phyloP scores from a whole-genome alignment of 2,888 invertebrate species.

The Doris montereyensis region DNA sequence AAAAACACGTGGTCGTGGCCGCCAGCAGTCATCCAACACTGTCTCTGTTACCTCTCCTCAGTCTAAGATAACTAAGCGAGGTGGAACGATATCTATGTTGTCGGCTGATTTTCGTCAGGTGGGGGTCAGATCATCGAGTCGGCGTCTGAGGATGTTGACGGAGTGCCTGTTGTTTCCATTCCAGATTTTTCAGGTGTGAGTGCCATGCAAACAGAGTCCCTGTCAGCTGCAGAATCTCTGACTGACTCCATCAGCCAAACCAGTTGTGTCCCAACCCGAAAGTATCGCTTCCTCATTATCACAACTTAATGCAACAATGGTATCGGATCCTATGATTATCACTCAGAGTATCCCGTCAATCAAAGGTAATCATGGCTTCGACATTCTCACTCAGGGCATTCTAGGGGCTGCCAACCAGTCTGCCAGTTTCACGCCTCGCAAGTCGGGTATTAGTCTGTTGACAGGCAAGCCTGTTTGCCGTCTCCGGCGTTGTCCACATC shows the following conservation, averaged over 20 bases:
- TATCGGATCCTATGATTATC: constrained; percentile 8
- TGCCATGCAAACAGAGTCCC: constrained; percentile 16
- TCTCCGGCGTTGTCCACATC: not conserved
- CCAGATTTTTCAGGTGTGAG: constrained; percentile 34
- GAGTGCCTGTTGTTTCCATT: constrained; percentile 39
- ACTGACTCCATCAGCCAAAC: not conserved
- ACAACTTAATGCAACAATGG: too few species aligned
- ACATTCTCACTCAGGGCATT: constrained; percentile 40
- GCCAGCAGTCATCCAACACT: not conserved
- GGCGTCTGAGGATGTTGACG: constrained; percentile 32
- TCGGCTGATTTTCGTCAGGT: constrained; percentile 26
- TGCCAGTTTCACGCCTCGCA: not conserved
- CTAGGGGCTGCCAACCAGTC: not conserved
- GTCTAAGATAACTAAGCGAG: too few species aligned
- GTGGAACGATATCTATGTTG: constrained; percentile 10
- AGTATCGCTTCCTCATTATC: too few species aligned
- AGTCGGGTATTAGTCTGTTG: constrained; percentile 28
- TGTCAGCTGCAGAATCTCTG: constrained; percentile 12
- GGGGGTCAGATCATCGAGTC: constrained; percentile 37
- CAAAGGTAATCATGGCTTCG: constrained; percentile 39
- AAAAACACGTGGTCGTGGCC: not conserved
- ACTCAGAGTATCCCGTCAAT: constrained; percentile 29
- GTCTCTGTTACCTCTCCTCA: not conserved
- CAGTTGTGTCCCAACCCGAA: not conserved
- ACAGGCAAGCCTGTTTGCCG: constrained; percentile 11